Evolutionary conservation across 2,888 invertebrate species (phyloP), one percentile per base, ranked within the genome.

Genomic region (Polia nebulosa): DNA sequence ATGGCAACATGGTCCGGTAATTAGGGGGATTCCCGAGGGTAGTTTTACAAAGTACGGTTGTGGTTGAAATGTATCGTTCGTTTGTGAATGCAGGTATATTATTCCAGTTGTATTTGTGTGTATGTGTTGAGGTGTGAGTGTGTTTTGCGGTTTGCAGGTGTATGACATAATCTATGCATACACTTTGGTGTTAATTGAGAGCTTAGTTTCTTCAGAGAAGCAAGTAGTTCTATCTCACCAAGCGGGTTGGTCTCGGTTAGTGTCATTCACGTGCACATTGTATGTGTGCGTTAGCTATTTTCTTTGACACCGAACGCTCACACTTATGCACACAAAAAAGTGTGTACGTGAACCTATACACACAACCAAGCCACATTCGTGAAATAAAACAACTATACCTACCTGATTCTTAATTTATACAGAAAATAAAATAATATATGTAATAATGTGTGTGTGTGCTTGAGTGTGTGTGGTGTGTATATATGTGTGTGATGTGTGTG

Each of bases 1-100:
- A 79, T 65, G 44, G 69, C 49, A 70, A 82, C 80, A 80, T 15
- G 69, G 68, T 45, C 68, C 49, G 13, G 72, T 80, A 79, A 80
- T 80, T 80, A 82, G 55, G 47, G 68, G 25, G n/a, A 22, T 15
- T 76, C 82, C 57, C 80, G 0, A 1, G 72, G 72, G 80, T 29
- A 32, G 71, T 71, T 72, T 72, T 76, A 80, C 76, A 72, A 79
- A 76, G 68, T 75, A 72, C 60, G 47, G 53, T 27, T 32, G 56
- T 22, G 27, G 58, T 59, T 62, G 58, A 75, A 79, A 79, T 68
- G 47, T 76, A 60, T 57, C n/a, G 55, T 67, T 45, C 22, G 58
- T 39, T 57, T n/a, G 20, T 52, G 79, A 20, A 58, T 47, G 57
- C 41, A 36, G 36, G 34, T 73, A 56, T 45, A 25, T 36, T 76